Conservation (phyloP, 2,888 invertebrate species). For the Lycocerus yunnanus region DNA sequence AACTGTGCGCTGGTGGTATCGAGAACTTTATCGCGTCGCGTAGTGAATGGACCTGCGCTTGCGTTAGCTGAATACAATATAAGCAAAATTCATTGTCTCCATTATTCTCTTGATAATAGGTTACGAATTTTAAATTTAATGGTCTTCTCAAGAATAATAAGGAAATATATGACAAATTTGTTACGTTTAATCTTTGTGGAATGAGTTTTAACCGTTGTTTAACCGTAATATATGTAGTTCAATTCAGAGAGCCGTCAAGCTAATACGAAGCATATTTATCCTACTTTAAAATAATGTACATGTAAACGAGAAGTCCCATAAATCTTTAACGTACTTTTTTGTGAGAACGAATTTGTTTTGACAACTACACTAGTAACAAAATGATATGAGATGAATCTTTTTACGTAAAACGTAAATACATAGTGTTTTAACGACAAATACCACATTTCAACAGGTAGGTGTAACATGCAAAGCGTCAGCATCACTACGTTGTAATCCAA, state of each 20-base stretch:
- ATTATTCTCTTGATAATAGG: neutral
- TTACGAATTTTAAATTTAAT: neutral
- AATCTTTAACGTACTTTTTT: neutral
- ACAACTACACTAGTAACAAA: neutral
- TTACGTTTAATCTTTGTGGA: neutral
- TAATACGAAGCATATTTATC: no score
- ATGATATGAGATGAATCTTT: neutral
- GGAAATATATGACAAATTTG: no score
- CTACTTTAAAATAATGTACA: no score
- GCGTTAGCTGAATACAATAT: constrained; percentile 8
- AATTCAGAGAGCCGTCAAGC: neutral
- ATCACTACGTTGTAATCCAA: no score
- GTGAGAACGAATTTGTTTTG: neutral
- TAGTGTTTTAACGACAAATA: neutral
- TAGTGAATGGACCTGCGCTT: constrained; percentile 27
- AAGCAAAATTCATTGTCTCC: neutral
- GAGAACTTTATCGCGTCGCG: constrained; percentile 22
- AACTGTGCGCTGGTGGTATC: constrained; percentile 29
- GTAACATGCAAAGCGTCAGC: no score
- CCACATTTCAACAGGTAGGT: neutral
- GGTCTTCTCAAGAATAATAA: neutral
- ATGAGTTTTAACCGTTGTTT: neutral
- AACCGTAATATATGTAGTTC: neutral
- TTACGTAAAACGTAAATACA: neutral
- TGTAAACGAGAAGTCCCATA: neutral